Percentiles rank a stretch among this genome's conserved stretches.
Evolutionary conservation across 2,113 vertebrate species (phyloP).

Genomic region (Syrmaticus mikado): DNA sequence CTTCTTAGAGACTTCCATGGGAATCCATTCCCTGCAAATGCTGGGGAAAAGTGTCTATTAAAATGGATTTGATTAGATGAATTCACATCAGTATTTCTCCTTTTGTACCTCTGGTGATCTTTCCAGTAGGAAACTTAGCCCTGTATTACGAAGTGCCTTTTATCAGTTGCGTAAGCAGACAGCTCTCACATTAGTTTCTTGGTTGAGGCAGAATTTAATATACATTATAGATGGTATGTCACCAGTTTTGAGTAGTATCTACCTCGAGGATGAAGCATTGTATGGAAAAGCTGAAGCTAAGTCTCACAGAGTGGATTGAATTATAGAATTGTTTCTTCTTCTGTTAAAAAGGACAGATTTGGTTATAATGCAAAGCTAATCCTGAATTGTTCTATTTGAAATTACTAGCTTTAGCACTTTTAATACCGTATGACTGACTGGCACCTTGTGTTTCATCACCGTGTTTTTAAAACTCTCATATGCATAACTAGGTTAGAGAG

Average conservation of each 20-base stretch:
- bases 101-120: background rate
- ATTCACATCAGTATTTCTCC: background rate
- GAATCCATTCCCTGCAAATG: background rate
- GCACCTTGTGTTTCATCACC: slow-evolving; percentile 13
- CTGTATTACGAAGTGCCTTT: background rate
- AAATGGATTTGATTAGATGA: background rate
- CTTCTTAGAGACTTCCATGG: background rate
- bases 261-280: background rate
- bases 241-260: background rate
- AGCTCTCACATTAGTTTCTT: background rate
- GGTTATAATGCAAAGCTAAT: background rate
- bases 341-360: background rate
- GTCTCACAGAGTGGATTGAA: background rate
- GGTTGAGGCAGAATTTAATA: background rate
- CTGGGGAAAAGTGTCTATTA: background rate
- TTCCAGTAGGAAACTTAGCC: background rate
- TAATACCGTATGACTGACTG: background rate
- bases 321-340: background rate
- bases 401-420: background rate
- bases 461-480: background rate
- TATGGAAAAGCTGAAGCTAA: background rate
- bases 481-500: background rate
- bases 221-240: accelerated
- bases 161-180: background rate
- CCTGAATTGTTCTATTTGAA: background rate